Evolutionary conservation across 2,888 invertebrate species (phyloP), one percentile per base, ranked within the genome.

Genomic region (Lucinisca nassula): DNA sequence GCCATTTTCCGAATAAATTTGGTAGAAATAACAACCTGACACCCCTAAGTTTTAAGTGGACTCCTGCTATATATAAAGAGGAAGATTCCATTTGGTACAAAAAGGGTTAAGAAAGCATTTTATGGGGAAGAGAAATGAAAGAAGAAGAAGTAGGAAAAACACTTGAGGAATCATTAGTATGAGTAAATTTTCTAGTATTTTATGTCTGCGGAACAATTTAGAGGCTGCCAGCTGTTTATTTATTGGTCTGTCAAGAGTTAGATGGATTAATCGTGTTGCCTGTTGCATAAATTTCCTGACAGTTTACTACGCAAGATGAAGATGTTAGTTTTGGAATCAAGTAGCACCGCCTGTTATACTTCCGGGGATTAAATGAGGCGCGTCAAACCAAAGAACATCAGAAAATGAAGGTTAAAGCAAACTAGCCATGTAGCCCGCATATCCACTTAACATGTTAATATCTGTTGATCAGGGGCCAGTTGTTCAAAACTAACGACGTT

Each of bases 151-250:
- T 45, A 17, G 35, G 35, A 67, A 35, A 35, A 32, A 35, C 67
- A 67, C 67, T 67, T 35, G 10, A 67, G n/a, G 32, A 35, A 35
- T 67, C 24, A 67, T 35, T 10, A 35, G 24, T 35, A 35, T 35
- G 32, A 67, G 67, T 67, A 67, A 67, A 67, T 67, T n/a, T 67
- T 67, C 67, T 67, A 4, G 35, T 32, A 35, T 67, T 67, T 61
- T 67, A 67, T 35, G 35, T 67, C 67, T 67, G 67, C 67, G 4
- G 35, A 67, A 67, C 35, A 67, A 67, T 67, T 67, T 35, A 35
- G 67, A 14, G 35, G 35, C 67, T 67, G 67, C 67, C 67, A 67
- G 67, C 67, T 67, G 67, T 67, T 67, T 67, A 67, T 35, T 67
- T 35, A 67, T 67, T 67, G 30, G 67, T 21, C 32, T 32, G 32